These are phyloP conservation scores for Drosophila quadrilineata DNA, from an alignment of 1,140 invertebrate genomes.

Conservation along the genomic window DNA sequence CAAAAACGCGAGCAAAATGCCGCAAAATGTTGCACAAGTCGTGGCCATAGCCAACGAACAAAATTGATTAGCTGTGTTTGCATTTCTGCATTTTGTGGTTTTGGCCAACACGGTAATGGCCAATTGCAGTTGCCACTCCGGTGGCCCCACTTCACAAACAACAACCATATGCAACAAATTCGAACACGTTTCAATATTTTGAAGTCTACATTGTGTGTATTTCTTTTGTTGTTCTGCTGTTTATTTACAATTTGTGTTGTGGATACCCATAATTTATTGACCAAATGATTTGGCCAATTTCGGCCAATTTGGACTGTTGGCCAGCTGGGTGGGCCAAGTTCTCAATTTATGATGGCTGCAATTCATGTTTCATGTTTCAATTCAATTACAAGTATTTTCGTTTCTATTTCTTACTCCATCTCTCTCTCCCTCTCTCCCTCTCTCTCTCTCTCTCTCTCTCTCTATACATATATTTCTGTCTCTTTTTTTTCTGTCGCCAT, in stretches of 20 bases:
- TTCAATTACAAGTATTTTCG: slow-evolving; percentile 37
- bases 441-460: not conserved
- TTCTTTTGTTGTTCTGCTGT: too few species aligned
- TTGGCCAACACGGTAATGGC: too few species aligned
- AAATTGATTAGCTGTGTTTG: slow-evolving; percentile 69
- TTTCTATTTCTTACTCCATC: not conserved
- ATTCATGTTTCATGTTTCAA: slow-evolving; percentile 30
- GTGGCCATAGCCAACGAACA: slow-evolving; percentile 65
- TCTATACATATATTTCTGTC: not conserved
- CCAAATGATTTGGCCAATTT: slow-evolving; percentile 71
- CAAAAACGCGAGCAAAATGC: slow-evolving; percentile 54
- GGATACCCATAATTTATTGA: slow-evolving; percentile 66
- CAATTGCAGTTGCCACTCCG: not conserved
- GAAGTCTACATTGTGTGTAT: too few species aligned
- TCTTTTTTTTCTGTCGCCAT: slow-evolving; percentile 5
- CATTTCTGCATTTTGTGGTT: slow-evolving; percentile 32
- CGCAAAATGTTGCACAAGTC: slow-evolving; percentile 45
- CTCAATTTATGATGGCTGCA: too few species aligned
- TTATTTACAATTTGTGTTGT: slow-evolving; percentile 40
- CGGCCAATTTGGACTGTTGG: too few species aligned
- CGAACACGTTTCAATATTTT: slow-evolving; percentile 76
- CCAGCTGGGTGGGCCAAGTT: slow-evolving; percentile 56
- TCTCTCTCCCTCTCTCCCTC: not conserved
- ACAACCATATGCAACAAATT: slow-evolving; percentile 9
- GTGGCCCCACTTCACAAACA: slow-evolving; percentile 22